Conservation (phyloP, 2,888 invertebrate species). For the Dyspetes luteomarginatus region DNA sequence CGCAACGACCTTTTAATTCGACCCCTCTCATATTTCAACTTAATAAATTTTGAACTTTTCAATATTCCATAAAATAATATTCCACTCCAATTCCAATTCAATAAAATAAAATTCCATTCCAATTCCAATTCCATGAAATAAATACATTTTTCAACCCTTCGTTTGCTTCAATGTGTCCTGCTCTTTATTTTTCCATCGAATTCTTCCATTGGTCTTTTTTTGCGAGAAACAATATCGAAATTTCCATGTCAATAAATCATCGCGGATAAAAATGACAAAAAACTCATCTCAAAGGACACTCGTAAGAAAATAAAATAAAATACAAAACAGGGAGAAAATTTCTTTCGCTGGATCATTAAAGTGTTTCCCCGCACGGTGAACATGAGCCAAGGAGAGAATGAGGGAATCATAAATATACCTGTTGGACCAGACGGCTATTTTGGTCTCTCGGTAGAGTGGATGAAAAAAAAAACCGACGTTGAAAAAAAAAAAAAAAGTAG, state of each 20-base stretch:
- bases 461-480: slow-evolving; percentile 28
- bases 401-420: slow-evolving; percentile 48
- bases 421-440: slow-evolving; percentile 56
- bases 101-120: too few species aligned
- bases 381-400: slow-evolving; percentile 8
- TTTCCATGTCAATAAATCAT: not conserved
- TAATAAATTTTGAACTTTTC: not conserved
- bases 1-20: not conserved
- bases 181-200: not conserved
- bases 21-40: not conserved
- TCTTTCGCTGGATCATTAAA: slow-evolving; percentile 24
- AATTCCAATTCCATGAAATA: too few species aligned
- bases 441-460: slow-evolving; percentile 44
- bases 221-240: not conserved
- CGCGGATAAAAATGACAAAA: too few species aligned
- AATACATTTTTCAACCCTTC: not conserved
- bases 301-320: not conserved
- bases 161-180: not conserved
- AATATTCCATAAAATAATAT: too few species aligned
- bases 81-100: too few species aligned
- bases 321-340: too few species aligned
- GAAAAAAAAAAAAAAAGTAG: slow-evolving; percentile 51
- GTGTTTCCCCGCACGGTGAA: not conserved
- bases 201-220: not conserved
- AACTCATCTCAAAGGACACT: not conserved